These are phyloP conservation scores for Hirtodrosophila confusa DNA, from an alignment of 2,888 invertebrate species.

Conservation along the genomic window DNA sequence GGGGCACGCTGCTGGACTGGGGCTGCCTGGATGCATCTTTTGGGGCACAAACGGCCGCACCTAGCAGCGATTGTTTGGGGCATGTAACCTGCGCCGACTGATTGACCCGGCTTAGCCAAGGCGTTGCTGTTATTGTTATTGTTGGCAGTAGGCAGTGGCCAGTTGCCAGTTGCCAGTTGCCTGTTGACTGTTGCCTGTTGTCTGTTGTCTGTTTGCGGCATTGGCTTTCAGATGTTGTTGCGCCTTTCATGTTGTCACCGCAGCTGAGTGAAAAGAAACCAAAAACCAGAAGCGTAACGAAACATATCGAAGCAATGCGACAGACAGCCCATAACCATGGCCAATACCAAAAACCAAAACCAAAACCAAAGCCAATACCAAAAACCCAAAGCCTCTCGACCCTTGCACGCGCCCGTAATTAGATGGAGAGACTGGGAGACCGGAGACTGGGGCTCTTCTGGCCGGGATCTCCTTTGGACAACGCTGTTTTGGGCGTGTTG, in stretches of 20 bases:
- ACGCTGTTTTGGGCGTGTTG: slow-evolving; percentile 75
- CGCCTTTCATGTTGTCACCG: slow-evolving; percentile 72
- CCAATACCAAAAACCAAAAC: slow-evolving; percentile 16
- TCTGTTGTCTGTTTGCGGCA: slow-evolving; percentile 54
- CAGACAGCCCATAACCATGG: slow-evolving; percentile 41
- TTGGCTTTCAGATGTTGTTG: slow-evolving; percentile 67
- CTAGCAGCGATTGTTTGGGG: slow-evolving; percentile 10
- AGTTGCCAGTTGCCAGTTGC: slow-evolving; percentile 34
- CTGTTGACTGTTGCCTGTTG: slow-evolving; percentile 28
- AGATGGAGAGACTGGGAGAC: slow-evolving; percentile 47
- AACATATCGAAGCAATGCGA: slow-evolving; percentile 77
- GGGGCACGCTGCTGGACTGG: too few species aligned
- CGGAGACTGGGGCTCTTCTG: too few species aligned
- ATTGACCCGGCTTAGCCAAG: slow-evolving; percentile 62
- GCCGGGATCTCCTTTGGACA: too few species aligned
- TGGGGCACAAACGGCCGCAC: slow-evolving; percentile 19
- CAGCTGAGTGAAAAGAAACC: slow-evolving; percentile 70
- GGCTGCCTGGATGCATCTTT: too few species aligned
- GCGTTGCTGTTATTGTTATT: slow-evolving; percentile 43
- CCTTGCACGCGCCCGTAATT: slow-evolving; percentile 81
- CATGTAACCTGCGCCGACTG: slow-evolving; percentile 44
- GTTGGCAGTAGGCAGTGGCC: slow-evolving; percentile 6
- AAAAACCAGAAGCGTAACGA: slow-evolving; percentile 83
- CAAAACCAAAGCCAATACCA: slow-evolving; percentile 18
- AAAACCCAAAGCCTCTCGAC: slow-evolving; percentile 36